These are phyloP conservation scores for Sminthurides aquaticus DNA, from an alignment of 2,888 invertebrate species.

Conservation along the genomic window DNA sequence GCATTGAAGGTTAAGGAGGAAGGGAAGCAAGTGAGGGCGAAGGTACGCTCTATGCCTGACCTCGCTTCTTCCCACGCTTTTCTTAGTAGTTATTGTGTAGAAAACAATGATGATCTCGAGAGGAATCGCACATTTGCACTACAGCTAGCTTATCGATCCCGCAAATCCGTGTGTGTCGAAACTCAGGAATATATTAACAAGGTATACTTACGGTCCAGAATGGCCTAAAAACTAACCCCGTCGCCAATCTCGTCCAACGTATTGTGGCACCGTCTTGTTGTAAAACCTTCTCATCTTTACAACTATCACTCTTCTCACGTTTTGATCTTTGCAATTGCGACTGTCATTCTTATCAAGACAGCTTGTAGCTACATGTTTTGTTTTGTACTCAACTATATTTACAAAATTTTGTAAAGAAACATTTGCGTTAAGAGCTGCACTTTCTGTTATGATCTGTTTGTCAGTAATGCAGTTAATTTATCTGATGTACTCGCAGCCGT, in stretches of 20 bases:
- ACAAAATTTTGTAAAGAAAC: too few relatives aligned
- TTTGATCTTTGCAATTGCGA: too few relatives aligned
- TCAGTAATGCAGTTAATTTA: too few relatives aligned
- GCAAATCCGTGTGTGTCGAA: constrained; percentile 44
- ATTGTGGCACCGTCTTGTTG: constrained; percentile 29
- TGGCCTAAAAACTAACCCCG: constrained; percentile 22
- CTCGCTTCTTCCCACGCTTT: constrained; percentile 39
- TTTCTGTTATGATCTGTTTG: too few relatives aligned
- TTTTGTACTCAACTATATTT: too few relatives aligned
- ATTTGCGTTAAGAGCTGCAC: too few relatives aligned
- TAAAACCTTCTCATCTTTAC: too few relatives aligned
- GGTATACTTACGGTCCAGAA: constrained; percentile 31
- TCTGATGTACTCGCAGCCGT: too few relatives aligned
- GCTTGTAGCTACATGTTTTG: too few relatives aligned
- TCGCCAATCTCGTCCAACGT: constrained; percentile 27
- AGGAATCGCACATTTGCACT: constrained; percentile 33
- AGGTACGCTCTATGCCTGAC: constrained; percentile 44
- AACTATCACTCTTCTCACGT: too few relatives aligned
- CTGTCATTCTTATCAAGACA: too few relatives aligned
- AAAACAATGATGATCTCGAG: constrained; percentile 29
- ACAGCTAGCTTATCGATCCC: constrained; percentile 43
- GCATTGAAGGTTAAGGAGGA: constrained; percentile 28
- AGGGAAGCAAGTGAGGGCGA: constrained; percentile 40
- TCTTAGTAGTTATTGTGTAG: constrained; percentile 32
- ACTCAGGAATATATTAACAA: constrained; percentile 39